Base-by-base conservation (phyloP, 2,888 invertebrate genomes). In the Andrena fulva region DNA sequence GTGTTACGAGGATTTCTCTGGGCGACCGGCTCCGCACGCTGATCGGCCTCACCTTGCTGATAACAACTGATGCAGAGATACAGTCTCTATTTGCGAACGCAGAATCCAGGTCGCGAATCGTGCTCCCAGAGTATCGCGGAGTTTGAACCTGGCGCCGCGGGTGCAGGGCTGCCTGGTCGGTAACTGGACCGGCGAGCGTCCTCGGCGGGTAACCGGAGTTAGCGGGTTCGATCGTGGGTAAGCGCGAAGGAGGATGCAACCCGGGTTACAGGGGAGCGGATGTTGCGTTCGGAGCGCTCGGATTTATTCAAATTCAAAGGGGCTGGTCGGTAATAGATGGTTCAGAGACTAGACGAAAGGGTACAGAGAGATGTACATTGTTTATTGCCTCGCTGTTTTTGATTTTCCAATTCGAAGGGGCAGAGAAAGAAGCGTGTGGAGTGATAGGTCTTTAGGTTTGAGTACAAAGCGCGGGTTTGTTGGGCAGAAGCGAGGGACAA, bases 1-100 rank as follows among this genome's bases (percentile, higher is more conserved):
- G 62, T 76, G 69, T 80, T 75, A 78, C 85, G 76, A 83, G 73
- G 78, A 77, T 85, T 31, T 35, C 2, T 56, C n/a, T 16, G 33
- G n/a, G 6, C 24, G 56, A 29, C 59, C 54, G 63, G 62, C 33
- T 52, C 20, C 20, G 64, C 27, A 27, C 20, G 35, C 16, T 33
- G 12, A 27, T 42, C 20, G 2, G 24, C 10, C 16, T 1, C n/a
- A 33, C n/a, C 20, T 20, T n/a, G 33, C 52, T 16, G 50, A 54
- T 62, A 64, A 35, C n/a, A 52, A 27, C 8, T 12, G n/a, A 16
- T 16, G 42, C 42, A 42, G 42, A 42, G 16, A 20, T 31, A 24
- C 24, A 24, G 33, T 33, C 35, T 6, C 20, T 62, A 5, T 33
- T 35, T 35, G n/a, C 62, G 8, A n/a, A 1, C 12, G 7, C 33